phyloP scores from a whole-genome alignment of 2,888 invertebrate genomes.

The Xylota sylvarum region DNA sequence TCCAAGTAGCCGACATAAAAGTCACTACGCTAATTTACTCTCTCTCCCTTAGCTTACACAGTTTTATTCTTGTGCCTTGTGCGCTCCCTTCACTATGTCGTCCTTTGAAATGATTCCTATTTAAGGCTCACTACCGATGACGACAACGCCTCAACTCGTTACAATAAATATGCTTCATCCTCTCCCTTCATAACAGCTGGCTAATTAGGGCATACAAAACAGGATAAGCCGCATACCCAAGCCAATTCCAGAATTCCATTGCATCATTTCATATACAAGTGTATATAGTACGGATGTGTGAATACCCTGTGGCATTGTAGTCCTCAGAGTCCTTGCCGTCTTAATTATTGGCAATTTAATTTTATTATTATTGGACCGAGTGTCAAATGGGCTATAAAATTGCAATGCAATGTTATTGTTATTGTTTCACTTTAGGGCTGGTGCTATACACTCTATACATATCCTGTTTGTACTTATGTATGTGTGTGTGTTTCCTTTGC shows the following conservation, averaged over 20 bases:
- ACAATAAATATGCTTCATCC: constrained; percentile 67
- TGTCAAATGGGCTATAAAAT: constrained; percentile 77
- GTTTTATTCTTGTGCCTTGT: not conserved
- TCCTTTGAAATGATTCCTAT: constrained; percentile 61
- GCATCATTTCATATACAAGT: constrained; percentile 28
- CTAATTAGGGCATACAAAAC: constrained; percentile 73
- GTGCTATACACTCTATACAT: constrained; percentile 13
- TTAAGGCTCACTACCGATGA: constrained; percentile 47
- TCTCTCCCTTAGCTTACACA: constrained; percentile 23
- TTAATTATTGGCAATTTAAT: constrained; percentile 77
- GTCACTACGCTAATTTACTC: constrained; percentile 74
- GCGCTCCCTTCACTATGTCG: constrained; percentile 26
- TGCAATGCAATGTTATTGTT: constrained; percentile 77
- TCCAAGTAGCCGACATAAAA: constrained; percentile 71
- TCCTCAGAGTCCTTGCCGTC: constrained; percentile 70
- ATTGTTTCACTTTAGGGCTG: constrained; percentile 74
- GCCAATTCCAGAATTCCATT: constrained; percentile 66
- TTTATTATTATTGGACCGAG: constrained; percentile 77
- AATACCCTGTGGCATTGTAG: constrained; percentile 46
- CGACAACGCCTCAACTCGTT: constrained; percentile 67
- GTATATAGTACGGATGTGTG: constrained; percentile 10
- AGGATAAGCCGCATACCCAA: constrained; percentile 68
- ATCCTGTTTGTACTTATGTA: not conserved
- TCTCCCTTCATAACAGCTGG: constrained; percentile 54
- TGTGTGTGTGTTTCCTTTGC: not conserved